A percentile compares a stretch with the other conserved stretches of the same genome.
phyloP scores from a whole-genome alignment of 35 echinoderm and acorn worm genomes.

The Ophioderma brevispina region DNA sequence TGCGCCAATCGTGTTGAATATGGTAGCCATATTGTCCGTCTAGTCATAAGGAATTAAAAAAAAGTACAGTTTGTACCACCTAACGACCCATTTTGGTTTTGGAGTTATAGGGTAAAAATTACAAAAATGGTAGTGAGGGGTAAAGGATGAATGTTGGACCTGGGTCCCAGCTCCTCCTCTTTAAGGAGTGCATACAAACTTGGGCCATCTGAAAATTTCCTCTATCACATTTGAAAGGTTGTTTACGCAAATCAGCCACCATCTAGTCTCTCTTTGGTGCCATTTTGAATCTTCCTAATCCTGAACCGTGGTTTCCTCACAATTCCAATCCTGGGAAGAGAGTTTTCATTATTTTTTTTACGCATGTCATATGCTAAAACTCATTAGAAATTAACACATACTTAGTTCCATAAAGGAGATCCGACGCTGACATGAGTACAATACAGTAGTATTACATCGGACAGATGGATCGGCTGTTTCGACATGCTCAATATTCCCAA shows the following conservation, averaged over 20 bases:
- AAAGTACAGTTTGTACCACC: too few relatives aligned
- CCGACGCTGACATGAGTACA: neutral
- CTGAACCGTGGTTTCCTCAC: neutral
- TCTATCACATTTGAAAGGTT: neutral
- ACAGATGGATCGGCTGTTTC: neutral
- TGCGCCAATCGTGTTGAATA: too few relatives aligned
- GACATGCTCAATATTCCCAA: conserved; percentile 2
- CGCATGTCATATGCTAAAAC: conserved; percentile 23
- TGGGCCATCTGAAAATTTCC: neutral
- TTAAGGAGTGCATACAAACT: neutral
- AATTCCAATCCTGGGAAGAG: neutral
- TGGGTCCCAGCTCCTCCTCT: too few relatives aligned
- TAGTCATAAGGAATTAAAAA: too few relatives aligned
- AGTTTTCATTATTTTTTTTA: neutral
- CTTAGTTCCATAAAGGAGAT: neutral
- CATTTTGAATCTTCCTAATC: neutral
- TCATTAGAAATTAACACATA: conserved; percentile 15
- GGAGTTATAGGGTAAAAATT: too few relatives aligned
- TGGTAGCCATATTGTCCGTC: too few relatives aligned
- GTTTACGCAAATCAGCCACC: neutral
- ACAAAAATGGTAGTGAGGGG: too few relatives aligned
- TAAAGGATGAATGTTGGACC: too few relatives aligned
- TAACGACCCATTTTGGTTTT: too few relatives aligned
- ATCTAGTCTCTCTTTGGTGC: neutral
- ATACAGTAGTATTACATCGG: neutral